Conservation (phyloP, 2,888 invertebrate species). For the Leptinotarsa rubiginosa region DNA sequence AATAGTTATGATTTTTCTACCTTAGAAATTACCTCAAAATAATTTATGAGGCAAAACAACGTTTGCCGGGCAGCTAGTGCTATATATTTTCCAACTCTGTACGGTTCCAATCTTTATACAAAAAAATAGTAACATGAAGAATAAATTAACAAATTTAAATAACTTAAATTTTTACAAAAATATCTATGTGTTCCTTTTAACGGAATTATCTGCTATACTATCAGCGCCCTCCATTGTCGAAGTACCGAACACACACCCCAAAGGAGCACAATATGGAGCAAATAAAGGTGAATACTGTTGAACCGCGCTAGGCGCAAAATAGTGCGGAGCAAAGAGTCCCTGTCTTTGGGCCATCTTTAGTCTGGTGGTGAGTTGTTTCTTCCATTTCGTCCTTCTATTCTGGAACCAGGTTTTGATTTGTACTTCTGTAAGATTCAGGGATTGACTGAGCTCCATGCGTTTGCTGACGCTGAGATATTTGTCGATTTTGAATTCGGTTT, state of each 20-base stretch:
- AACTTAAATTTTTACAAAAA: neutral
- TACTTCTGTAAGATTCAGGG: slow-evolving; percentile 89
- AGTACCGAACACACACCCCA: slow-evolving; percentile 73
- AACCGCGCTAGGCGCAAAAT: slow-evolving; percentile 69
- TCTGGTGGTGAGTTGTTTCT: slow-evolving; percentile 92
- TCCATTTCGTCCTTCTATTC: slow-evolving; percentile 96
- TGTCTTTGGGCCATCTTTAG: slow-evolving; percentile 90
- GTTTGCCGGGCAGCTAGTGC: too few species aligned
- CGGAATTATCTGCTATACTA: slow-evolving; percentile 25
- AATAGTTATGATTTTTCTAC: too few species aligned
- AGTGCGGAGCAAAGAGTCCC: slow-evolving; percentile 79
- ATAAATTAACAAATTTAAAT: slow-evolving; percentile 15
- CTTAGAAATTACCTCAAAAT: too few species aligned
- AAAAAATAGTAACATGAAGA: neutral
- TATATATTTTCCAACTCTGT: too few species aligned
- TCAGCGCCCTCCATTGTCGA: slow-evolving; percentile 66
- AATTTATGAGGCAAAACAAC: too few species aligned
- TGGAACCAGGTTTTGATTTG: slow-evolving; percentile 96
- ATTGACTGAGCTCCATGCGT: slow-evolving; percentile 91
- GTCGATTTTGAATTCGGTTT: slow-evolving; percentile 94
- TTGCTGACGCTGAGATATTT: slow-evolving; percentile 97
- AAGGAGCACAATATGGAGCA: slow-evolving; percentile 73
- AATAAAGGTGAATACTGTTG: slow-evolving; percentile 74
- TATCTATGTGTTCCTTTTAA: neutral
- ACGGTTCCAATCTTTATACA: too few species aligned